Conservation (phyloP, 2,113 vertebrate species). For the Callopanchax toddi region DNA sequence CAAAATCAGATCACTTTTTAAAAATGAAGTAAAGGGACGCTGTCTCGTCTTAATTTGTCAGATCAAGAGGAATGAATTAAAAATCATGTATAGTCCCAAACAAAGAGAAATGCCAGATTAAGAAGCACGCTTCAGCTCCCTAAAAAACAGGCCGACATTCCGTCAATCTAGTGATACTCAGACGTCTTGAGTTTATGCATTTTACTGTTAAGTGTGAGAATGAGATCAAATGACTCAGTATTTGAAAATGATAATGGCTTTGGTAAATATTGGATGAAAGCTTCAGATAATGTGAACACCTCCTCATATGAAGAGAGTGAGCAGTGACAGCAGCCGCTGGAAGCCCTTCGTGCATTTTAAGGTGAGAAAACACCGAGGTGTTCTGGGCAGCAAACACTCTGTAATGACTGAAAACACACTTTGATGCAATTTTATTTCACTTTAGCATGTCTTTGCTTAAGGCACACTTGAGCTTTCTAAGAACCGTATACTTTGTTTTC, state of each 20-base stretch:
- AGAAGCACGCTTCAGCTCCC: conserved; percentile 20
- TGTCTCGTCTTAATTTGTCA: neutral
- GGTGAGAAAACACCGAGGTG: conserved; percentile 40
- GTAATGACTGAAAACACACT: conserved; percentile 42
- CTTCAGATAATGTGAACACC: conserved; percentile 41
- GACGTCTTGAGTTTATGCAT: conserved; percentile 46
- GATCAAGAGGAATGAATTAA: neutral
- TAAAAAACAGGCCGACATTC: conserved; percentile 39
- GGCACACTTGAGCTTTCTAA: conserved; percentile 28
- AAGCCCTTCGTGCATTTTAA: conserved; percentile 14
- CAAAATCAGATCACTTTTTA: too few species aligned
- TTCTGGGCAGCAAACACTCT: conserved; percentile 9
- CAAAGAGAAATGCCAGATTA: neutral
- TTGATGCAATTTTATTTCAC: conserved; percentile 26
- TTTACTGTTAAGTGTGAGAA: conserved; percentile 47
- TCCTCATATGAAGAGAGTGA: conserved; percentile 39
- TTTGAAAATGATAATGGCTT: conserved; percentile 38
- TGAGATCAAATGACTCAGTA: conserved; percentile 60
- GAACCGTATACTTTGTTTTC: conserved; percentile 21
- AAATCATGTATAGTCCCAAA: neutral
- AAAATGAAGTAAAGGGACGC: too few species aligned
- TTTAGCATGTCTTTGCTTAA: conserved; percentile 27
- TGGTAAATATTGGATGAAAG: conserved; percentile 37
- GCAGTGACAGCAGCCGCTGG: conserved; percentile 37
- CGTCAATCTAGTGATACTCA: conserved; percentile 38